Base-by-base conservation (phyloP, 2,888 invertebrate genomes). In the Adelphocoris suturalis region DNA sequence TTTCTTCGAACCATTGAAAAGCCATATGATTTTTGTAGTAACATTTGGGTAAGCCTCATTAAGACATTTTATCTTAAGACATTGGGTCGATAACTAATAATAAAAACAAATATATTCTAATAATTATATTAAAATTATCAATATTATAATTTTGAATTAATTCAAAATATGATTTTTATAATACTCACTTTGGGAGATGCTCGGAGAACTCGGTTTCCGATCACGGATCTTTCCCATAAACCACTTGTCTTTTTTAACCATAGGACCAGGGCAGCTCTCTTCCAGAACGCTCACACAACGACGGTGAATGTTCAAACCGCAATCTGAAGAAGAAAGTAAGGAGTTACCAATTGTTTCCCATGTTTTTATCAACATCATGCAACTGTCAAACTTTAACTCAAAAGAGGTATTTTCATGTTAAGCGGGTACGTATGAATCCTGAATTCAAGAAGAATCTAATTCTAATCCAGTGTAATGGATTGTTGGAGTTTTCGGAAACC, bases 301-400 rank as follows among this genome's bases (percentile, higher is more conserved):
- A 91, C 97, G 96, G 94, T 98, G 98, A 92, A 98, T 96, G 92
- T 97, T 96, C 92, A 98, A 94, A 93, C 97, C 96, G 94, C 98
- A 98, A 93, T 97, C 98, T 97, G 37, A n/a, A 91, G 82, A 48
- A 78, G 55, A 55, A 23, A 78, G 7, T 37, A 4, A n/a, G 37
- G 7, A 37, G 37, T 57, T 9, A 57, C 4, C 57, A 57, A 57
- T n/a, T n/a, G 19, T 57, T 57, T 57, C 19, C 55, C 16, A 57
- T 57, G 4, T 57, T 57, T 57, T 57, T 37, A 37, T 4, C 3
- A 37, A 37, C 7, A 37, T 4, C 37, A 37, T 7, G 3, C 7
- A 37, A 37, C 7, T 4, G 7, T 7, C 37, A 37, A n/a, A n/a
- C n/a, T 7, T 37, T 37, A 7, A 2, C 37, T 37, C 2, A 37